phyloP scores from a whole-genome alignment of 2,113 vertebrate species.

The Tamias sibiricus region DNA sequence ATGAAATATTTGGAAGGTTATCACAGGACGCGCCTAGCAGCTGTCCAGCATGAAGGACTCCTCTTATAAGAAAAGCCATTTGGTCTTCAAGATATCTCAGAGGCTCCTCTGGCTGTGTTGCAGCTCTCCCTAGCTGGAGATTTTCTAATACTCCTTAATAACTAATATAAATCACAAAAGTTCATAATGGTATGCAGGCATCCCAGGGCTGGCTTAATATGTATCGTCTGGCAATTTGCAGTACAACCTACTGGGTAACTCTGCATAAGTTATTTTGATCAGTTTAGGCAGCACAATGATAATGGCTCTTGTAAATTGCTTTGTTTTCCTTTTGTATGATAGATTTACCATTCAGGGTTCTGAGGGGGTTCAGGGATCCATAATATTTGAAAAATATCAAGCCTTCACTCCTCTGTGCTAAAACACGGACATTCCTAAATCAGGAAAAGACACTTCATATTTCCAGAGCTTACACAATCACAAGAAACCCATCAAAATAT shows the following conservation, averaged over 20 bases:
- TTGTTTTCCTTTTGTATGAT: slow-evolving; percentile 49
- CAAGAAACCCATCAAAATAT: not conserved
- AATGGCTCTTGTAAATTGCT: slow-evolving; percentile 69
- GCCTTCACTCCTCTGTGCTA: not conserved
- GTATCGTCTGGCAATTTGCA: slow-evolving; percentile 74
- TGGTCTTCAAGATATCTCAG: slow-evolving; percentile 60
- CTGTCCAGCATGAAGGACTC: slow-evolving; percentile 77
- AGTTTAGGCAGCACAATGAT: slow-evolving; percentile 64
- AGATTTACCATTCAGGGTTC: slow-evolving; percentile 53
- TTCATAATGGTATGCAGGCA: slow-evolving; percentile 74
- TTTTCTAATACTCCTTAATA: slow-evolving; percentile 83
- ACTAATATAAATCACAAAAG: slow-evolving; percentile 80
- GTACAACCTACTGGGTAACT: slow-evolving; percentile 64
- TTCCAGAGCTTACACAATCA: not conserved
- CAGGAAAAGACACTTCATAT: not conserved
- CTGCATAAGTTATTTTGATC: slow-evolving; percentile 70
- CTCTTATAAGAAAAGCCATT: slow-evolving; percentile 75
- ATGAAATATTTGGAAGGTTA: slow-evolving; percentile 80
- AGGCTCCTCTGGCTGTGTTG: slow-evolving; percentile 54
- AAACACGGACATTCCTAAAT: slow-evolving; percentile 9
- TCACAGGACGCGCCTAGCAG: slow-evolving; percentile 63
- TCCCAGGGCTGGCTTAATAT: slow-evolving; percentile 76
- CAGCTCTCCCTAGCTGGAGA: slow-evolving; percentile 73
- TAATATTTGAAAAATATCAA: slow-evolving; percentile 50
- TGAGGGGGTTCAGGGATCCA: not conserved